Evolutionary conservation across 2,113 vertebrate species (phyloP).

Genomic region (Lepidothrix coronata): DNA sequence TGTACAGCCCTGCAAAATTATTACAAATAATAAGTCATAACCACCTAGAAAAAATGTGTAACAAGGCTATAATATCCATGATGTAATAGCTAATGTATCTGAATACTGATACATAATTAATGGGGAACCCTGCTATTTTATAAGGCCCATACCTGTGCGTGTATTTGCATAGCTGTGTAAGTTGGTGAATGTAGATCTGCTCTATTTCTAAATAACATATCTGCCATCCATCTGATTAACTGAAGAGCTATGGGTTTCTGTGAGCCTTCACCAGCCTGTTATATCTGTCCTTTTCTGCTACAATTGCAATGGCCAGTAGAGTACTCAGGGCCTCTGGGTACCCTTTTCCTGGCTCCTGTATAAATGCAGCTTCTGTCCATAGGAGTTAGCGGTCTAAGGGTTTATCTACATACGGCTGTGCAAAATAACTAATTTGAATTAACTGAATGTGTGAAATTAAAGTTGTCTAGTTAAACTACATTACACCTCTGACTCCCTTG

Average conservation of each 20-base stretch:
- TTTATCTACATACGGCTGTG: background rate
- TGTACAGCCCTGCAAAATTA: background rate
- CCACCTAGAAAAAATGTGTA: background rate
- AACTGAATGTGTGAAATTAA: slow-evolving; percentile 14
- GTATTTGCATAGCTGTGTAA: background rate
- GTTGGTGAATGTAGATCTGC: background rate
- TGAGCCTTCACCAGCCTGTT: background rate
- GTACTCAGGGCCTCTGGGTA: no score
- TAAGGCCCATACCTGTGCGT: background rate
- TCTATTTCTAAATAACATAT: background rate
- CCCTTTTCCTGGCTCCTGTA: background rate
- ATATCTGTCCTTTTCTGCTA: background rate
- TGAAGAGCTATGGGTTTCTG: background rate
- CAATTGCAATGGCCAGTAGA: fast-evolving
- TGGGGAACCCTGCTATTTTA: background rate
- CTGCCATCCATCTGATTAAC: background rate
- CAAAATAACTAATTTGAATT: slow-evolving; percentile 36
- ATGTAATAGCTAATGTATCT: background rate
- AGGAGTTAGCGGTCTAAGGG: background rate
- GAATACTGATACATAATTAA: background rate
- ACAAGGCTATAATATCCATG: background rate
- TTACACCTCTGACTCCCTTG: slow-evolving; percentile 35
- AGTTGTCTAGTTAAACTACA: slow-evolving; percentile 36
- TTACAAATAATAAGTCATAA: background rate
- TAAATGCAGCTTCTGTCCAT: background rate